Conservation (phyloP, 2,888 invertebrate genomes). For the Troilus luridus region DNA sequence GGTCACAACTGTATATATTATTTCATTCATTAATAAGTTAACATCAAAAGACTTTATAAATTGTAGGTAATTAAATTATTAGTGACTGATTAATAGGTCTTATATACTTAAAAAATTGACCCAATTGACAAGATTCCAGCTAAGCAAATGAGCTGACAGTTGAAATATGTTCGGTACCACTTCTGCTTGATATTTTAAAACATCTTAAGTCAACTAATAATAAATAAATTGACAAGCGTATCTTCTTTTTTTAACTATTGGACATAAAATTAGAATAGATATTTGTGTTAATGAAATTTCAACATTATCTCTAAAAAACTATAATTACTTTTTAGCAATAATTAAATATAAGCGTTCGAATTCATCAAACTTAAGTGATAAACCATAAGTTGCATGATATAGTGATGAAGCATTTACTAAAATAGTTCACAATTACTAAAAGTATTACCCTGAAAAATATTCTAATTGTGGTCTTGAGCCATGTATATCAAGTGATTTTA, state of each 20-base stretch:
- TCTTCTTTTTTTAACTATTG: background rate
- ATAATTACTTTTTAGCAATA: background rate
- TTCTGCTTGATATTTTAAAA: too few species aligned
- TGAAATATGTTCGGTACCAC: too few species aligned
- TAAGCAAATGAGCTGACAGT: too few species aligned
- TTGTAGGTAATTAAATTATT: too few species aligned
- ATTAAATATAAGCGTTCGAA: background rate
- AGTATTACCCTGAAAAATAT: slow-evolving; percentile 74
- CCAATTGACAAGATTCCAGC: too few species aligned
- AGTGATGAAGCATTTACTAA: background rate
- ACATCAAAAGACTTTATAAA: too few species aligned
- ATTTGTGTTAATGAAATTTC: background rate
- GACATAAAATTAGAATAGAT: background rate
- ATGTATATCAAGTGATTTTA: slow-evolving; percentile 74
- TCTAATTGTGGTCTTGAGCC: slow-evolving; percentile 80
- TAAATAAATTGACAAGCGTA: too few species aligned
- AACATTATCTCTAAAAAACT: background rate
- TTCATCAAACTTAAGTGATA: background rate
- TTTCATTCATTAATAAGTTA: too few species aligned
- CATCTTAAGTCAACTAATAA: too few species aligned
- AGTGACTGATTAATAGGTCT: too few species aligned
- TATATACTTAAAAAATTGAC: too few species aligned
- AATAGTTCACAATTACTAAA: slow-evolving; percentile 20
- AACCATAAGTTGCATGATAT: background rate
- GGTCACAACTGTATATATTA: too few species aligned